Evolutionary conservation across 2,113 vertebrate species (phyloP).

Genomic region (Ciconia stormi): DNA sequence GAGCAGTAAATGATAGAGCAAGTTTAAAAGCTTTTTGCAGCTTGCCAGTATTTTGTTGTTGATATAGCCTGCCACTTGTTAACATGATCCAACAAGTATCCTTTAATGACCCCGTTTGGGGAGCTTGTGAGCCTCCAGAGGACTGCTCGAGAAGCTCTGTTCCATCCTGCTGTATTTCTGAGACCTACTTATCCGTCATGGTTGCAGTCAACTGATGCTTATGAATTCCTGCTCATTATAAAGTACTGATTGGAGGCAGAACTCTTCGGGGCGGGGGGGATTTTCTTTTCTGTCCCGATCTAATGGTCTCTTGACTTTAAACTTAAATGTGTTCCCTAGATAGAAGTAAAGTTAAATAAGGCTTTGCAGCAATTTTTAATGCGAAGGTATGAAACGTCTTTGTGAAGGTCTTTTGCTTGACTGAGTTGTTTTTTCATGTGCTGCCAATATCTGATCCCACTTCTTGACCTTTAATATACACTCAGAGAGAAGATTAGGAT

Average conservation of each 20-base stretch:
- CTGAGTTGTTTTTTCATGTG: slow-evolving; percentile 52
- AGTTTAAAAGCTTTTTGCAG: slow-evolving; percentile 16
- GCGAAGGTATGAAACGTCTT: neutral
- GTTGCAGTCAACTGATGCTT: neutral
- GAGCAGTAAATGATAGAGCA: neutral
- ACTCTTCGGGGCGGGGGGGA: neutral
- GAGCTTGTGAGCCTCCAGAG: neutral
- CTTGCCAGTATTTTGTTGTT: slow-evolving; percentile 14
- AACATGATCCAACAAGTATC: neutral
- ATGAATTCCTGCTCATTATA: neutral
- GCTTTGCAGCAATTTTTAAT: slow-evolving; percentile 24
- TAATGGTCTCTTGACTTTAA: slow-evolving; percentile 17
- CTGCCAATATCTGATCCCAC: slow-evolving; percentile 52
- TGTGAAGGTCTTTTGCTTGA: neutral
- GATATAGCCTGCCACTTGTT: neutral
- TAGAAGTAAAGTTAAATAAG: slow-evolving; percentile 5
- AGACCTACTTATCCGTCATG: neutral
- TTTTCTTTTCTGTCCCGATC: neutral
- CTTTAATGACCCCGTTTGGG: neutral
- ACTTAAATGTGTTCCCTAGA: neutral
- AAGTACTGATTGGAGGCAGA: neutral
- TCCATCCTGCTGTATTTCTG: neutral
- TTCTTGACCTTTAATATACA: slow-evolving; percentile 55
- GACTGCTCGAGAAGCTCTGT: neutral
- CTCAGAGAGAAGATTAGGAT: slow-evolving; percentile 35